Conservation (phyloP, 2,113 vertebrate genomes). For the Thymallus thymallus region DNA sequence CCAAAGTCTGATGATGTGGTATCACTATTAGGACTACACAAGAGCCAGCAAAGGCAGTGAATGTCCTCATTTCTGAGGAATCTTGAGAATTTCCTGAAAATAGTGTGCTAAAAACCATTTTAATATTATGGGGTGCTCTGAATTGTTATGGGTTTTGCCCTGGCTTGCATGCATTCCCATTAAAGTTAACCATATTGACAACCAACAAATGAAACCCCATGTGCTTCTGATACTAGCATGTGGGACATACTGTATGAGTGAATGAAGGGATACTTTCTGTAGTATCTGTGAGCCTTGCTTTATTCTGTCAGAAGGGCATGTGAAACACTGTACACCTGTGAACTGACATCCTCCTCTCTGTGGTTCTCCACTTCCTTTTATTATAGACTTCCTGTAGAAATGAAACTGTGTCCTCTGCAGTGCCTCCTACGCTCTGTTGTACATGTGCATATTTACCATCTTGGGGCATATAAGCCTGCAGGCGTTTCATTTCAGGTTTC, state of each 20-base stretch:
- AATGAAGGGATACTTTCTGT: not conserved
- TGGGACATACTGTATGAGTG: not conserved
- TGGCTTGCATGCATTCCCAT: too few relatives aligned
- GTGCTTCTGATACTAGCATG: not conserved
- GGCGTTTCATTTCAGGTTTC: not conserved
- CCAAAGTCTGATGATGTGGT: too few relatives aligned
- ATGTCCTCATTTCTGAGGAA: too few relatives aligned
- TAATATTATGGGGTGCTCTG: too few relatives aligned
- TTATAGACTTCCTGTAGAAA: not conserved
- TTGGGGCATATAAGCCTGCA: not conserved
- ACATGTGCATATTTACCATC: not conserved
- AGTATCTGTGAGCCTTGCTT: not conserved
- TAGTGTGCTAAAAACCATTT: too few relatives aligned
- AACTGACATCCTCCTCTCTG: not conserved
- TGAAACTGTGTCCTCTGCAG: not conserved
- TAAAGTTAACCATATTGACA: too few relatives aligned
- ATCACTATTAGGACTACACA: too few relatives aligned
- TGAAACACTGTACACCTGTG: not conserved
- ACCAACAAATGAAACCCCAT: not conserved
- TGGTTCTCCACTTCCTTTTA: not conserved
- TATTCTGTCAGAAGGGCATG: not conserved
- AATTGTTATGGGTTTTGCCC: too few relatives aligned
- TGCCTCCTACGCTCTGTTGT: not conserved
- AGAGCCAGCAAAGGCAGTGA: too few relatives aligned
- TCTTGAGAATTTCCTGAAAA: too few relatives aligned